Evolutionary conservation across 2,113 vertebrate species (phyloP).

Genomic region (Sylvietta virens): DNA sequence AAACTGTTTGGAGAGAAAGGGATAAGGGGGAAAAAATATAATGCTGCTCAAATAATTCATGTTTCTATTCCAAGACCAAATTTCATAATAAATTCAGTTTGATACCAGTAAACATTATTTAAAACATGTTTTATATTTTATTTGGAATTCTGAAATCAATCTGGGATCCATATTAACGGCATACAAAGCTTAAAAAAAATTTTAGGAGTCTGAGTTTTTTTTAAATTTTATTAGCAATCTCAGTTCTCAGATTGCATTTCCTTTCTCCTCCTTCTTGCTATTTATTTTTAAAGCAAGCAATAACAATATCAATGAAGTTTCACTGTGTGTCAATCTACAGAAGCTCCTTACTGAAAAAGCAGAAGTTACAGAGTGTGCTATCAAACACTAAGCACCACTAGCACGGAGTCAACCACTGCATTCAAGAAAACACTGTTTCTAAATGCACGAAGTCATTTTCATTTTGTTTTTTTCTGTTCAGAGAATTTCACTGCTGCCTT

Average conservation of each 20-base stretch:
- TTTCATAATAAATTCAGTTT: not conserved
- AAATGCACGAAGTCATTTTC: not conserved
- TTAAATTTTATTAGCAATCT: not conserved
- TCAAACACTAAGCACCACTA: not conserved
- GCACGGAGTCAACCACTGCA: not conserved
- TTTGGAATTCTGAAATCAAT: not conserved
- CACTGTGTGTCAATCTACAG: not conserved
- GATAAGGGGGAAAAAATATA: not conserved
- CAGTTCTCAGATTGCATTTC: not conserved
- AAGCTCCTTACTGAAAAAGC: not conserved
- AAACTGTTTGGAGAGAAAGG: not conserved
- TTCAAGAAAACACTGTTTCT: not conserved
- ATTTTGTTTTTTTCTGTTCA: not conserved
- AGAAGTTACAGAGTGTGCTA: not conserved
- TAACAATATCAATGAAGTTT: not conserved
- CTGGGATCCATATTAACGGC: not conserved
- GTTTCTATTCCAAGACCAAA: not conserved
- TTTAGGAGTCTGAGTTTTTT: not conserved
- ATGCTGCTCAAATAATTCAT: not conserved
- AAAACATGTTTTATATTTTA: not conserved
- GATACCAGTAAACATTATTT: not conserved
- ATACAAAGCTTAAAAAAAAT: not conserved
- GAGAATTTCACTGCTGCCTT: not conserved
- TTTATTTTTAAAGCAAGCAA: not conserved
- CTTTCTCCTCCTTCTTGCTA: not conserved